phyloP scores from a whole-genome alignment of 2,113 vertebrate species.

The Numenius arquata region DNA sequence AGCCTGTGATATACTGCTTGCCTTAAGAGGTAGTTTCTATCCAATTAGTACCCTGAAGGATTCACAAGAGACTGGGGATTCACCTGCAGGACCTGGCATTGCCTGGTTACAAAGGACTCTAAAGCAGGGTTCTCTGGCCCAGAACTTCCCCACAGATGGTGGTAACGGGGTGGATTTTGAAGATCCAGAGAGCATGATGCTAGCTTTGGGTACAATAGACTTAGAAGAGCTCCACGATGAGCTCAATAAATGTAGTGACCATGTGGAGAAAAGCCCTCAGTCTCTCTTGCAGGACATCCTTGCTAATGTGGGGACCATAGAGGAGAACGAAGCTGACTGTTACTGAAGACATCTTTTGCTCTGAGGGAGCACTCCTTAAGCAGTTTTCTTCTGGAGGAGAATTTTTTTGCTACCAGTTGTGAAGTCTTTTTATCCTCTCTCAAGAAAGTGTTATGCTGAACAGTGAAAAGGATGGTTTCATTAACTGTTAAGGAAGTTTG shows the following conservation, averaged over 20 bases:
- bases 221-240: constrained; percentile 74
- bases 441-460: not conserved
- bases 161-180: not conserved
- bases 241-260: constrained; percentile 84
- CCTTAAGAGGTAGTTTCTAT: constrained; percentile 56
- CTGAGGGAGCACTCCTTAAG: not conserved
- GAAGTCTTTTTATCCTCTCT: not conserved
- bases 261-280: constrained; percentile 82
- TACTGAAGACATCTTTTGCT: constrained; percentile 66
- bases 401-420: not conserved
- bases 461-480: not conserved
- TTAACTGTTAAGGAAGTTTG: not conserved
- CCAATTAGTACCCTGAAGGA: not conserved
- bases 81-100: not conserved
- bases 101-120: constrained; percentile 58
- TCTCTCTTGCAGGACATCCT: constrained; percentile 92
- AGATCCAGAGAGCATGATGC: constrained; percentile 16
- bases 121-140: constrained; percentile 54
- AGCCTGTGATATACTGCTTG: constrained; percentile 82
- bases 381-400: not conserved
- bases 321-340: constrained; percentile 81
- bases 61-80: not conserved
- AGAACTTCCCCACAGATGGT: not conserved
- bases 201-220: constrained; percentile 67
- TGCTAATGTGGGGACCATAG: constrained; percentile 60